A percentile compares a stretch with the other conserved stretches of the same genome.
Conservation (phyloP, 2,888 invertebrate species). For the Mesoligia furuncula region DNA sequence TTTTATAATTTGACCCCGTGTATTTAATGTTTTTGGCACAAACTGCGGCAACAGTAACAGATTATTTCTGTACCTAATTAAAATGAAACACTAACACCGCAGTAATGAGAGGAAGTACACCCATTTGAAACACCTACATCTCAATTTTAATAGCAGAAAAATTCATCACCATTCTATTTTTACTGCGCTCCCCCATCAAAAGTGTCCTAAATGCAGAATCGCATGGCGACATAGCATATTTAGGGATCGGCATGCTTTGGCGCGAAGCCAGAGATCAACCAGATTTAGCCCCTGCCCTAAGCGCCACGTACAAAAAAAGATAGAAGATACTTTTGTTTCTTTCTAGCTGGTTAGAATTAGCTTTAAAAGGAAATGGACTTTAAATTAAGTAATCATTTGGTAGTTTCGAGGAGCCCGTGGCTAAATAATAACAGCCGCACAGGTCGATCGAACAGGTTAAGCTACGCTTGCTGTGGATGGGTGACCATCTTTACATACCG, state of each 20-base stretch:
- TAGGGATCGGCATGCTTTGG: constrained; percentile 85
- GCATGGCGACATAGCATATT: constrained; percentile 85
- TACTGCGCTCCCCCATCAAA: constrained; percentile 81
- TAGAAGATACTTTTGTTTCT: constrained; percentile 23
- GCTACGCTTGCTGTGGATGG: too few relatives aligned
- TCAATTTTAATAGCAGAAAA: constrained; percentile 54
- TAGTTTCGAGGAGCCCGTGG: too few relatives aligned
- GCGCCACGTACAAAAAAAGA: constrained; percentile 76
- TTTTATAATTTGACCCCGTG: too few relatives aligned
- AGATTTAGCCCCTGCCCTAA: constrained; percentile 80
- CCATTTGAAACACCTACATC: constrained; percentile 48
- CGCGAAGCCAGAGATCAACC: constrained; percentile 81
- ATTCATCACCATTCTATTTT: constrained; percentile 70
- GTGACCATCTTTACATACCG: too few relatives aligned
- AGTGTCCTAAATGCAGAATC: constrained; percentile 86
- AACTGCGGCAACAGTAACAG: neutral
- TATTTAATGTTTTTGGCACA: neutral
- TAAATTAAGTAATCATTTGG: neutral
- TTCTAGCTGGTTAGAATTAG: constrained; percentile 41
- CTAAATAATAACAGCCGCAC: too few relatives aligned
- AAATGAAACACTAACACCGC: constrained; percentile 24
- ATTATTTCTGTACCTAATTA: constrained; percentile 30
- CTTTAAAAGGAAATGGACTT: constrained; percentile 37
- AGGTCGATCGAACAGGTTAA: too few relatives aligned
- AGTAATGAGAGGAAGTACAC: constrained; percentile 45